Conservation (phyloP, 2,797 vertebrate genomes). For the Forpus xanthops region DNA sequence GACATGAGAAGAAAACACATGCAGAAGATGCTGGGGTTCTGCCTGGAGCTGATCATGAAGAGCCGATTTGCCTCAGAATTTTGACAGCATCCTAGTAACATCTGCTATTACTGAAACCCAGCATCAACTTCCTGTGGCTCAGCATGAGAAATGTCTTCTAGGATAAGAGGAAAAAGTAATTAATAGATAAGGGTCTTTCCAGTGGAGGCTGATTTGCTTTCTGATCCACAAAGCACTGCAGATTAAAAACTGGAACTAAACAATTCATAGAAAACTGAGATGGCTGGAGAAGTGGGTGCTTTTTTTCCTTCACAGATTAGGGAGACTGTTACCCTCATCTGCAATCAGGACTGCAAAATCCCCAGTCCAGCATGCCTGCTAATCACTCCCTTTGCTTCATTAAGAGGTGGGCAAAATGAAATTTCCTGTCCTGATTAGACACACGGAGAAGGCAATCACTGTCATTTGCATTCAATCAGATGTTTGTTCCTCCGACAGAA, state of each 20-base stretch:
- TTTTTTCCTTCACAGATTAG: not conserved
- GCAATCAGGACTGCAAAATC: not conserved
- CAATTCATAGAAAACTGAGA: not conserved
- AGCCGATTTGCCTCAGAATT: not conserved
- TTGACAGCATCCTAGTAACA: not conserved
- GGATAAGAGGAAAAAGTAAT: conserved; percentile 36
- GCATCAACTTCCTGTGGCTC: not conserved
- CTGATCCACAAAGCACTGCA: not conserved
- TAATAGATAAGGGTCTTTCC: conserved; percentile 40
- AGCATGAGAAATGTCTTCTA: not conserved
- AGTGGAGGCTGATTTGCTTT: not conserved
- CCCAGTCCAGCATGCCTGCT: not conserved
- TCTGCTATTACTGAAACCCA: not conserved
- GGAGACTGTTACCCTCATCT: not conserved
- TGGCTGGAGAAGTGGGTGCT: not conserved
- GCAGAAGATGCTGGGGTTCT: not conserved
- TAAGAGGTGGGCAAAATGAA: not conserved
- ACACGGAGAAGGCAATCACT: not conserved
- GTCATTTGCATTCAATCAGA: not conserved
- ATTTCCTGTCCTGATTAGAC: not conserved
- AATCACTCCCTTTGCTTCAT: not conserved
- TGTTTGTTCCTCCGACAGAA: not conserved
- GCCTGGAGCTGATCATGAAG: not conserved
- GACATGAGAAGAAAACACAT: not conserved
- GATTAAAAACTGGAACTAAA: not conserved